Conservation (phyloP, 2,797 vertebrate genomes). For the Xenops minutus region DNA sequence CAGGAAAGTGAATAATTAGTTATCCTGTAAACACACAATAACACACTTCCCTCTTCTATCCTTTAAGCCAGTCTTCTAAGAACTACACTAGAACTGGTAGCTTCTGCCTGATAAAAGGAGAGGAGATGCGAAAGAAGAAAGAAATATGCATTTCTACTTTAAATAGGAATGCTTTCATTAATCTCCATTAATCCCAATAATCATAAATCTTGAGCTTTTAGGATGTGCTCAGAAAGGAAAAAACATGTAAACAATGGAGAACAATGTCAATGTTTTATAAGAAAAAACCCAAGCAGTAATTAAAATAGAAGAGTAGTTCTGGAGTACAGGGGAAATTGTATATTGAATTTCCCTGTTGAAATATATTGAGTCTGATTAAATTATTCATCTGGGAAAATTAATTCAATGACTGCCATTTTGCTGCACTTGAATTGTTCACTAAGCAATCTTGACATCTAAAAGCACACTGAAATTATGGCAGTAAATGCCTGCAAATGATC, state of each 20-base stretch:
- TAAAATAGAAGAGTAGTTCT: background rate
- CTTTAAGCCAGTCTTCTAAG: background rate
- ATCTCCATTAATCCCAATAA: too few species aligned
- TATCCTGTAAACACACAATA: background rate
- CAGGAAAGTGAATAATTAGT: background rate
- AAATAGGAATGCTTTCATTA: background rate
- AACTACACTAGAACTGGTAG: background rate
- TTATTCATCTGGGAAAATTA: background rate
- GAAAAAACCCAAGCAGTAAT: background rate
- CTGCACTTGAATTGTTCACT: background rate
- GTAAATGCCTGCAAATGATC: slow-evolving; percentile 23
- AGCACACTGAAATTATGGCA: background rate
- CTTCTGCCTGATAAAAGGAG: background rate
- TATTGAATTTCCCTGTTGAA: background rate
- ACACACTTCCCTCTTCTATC: background rate
- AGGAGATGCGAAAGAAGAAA: accelerated
- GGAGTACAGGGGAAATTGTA: background rate
- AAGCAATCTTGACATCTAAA: slow-evolving; percentile 12
- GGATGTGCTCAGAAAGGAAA: background rate
- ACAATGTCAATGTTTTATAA: background rate
- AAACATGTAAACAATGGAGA: background rate
- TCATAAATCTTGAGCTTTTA: background rate
- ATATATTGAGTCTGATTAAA: background rate
- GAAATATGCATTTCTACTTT: background rate
- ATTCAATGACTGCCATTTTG: slow-evolving; percentile 8